phyloP scores from a whole-genome alignment of 2,888 invertebrate genomes.

The Torymus texanus region DNA sequence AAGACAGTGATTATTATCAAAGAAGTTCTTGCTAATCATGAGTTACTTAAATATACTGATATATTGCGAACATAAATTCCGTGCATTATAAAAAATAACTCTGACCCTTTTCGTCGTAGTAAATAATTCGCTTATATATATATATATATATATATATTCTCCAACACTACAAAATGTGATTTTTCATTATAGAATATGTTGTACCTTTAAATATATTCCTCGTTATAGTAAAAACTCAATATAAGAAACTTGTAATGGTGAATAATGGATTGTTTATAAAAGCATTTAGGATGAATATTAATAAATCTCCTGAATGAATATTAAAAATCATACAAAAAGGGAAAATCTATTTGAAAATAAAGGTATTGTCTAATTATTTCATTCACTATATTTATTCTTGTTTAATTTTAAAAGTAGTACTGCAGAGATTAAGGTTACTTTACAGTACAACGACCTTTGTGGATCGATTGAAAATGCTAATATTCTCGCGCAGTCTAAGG shows the following conservation, averaged over 20 bases:
- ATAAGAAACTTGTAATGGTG: conserved; percentile 15
- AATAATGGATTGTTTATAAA: conserved; percentile 29
- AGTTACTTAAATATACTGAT: no score
- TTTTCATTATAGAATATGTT: neutral
- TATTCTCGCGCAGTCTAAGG: neutral
- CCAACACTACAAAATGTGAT: neutral
- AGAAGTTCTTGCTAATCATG: no score
- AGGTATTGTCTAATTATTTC: conserved; percentile 6
- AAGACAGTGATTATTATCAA: no score
- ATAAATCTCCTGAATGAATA: neutral
- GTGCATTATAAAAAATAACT: no score
- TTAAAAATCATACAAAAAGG: neutral
- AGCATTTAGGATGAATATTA: conserved; percentile 4
- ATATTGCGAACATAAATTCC: no score
- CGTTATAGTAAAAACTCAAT: conserved; percentile 15
- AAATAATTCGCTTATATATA: no score
- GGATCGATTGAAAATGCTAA: conserved; percentile 18
- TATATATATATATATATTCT: no score
- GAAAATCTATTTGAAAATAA: conserved; percentile 3
- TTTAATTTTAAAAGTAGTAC: conserved; percentile 1
- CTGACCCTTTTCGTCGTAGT: no score
- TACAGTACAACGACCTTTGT: conserved; percentile 30
- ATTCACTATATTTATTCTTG: neutral
- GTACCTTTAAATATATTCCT: neutral
- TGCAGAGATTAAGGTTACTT: neutral